Evolutionary conservation across 1,140 invertebrate species (phyloP).

Genomic region (Aphelenchoides avenae): DNA sequence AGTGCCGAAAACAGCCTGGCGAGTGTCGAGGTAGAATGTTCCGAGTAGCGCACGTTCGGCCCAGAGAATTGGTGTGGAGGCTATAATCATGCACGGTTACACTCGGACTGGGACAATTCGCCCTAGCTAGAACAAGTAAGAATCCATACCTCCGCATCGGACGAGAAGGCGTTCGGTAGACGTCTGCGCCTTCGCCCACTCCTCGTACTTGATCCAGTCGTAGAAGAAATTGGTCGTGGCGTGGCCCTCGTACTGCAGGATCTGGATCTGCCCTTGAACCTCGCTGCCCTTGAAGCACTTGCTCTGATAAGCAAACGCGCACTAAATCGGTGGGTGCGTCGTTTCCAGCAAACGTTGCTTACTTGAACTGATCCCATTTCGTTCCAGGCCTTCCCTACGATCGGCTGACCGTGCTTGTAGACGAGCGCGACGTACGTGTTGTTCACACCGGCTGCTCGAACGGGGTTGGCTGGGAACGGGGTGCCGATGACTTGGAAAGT

Average conservation of each 20-base stretch:
- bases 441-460: conserved; percentile 6
- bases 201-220: conserved; percentile 11
- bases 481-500: conserved; percentile 14
- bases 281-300: conserved; percentile 1
- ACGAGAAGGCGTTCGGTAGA: conserved; percentile 1
- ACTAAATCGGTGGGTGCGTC: conserved; percentile 3
- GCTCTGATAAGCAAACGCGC: conserved; percentile 11
- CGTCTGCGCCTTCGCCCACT: not conserved
- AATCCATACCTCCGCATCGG: conserved; percentile 5
- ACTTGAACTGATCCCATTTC: conserved; percentile 10
- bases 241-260: conserved; percentile 11
- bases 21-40: too few relatives aligned
- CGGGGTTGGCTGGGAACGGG: conserved; percentile 8
- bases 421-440: conserved; percentile 11
- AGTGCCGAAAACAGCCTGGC: too few relatives aligned
- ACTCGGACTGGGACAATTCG: too few relatives aligned
- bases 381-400: conserved; percentile 16
- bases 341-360: not conserved
- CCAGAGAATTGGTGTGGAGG: too few relatives aligned
- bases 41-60: too few relatives aligned
- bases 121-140: too few relatives aligned
- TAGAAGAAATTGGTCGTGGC: conserved; percentile 15
- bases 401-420: conserved; percentile 15
- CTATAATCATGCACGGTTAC: too few relatives aligned
- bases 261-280: conserved; percentile 11